Evolutionary conservation across 2,888 invertebrate genomes (phyloP).

Genomic region (Epinotia ramella): DNA sequence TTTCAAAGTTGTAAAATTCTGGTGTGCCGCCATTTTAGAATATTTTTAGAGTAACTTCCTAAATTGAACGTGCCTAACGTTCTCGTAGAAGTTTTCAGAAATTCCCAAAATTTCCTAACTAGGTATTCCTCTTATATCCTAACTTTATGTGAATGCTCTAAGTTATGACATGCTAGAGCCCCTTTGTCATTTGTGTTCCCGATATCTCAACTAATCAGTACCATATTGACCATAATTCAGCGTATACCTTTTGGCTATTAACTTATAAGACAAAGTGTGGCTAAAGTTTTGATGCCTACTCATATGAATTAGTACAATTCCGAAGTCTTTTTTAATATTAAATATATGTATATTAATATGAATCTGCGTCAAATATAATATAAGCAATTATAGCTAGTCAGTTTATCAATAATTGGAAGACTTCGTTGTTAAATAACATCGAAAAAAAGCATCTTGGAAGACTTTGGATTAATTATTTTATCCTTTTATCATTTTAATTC

Average conservation of each 20-base stretch:
- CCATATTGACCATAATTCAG: not conserved
- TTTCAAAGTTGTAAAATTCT: too few relatives aligned
- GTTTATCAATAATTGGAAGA: conserved; percentile 68
- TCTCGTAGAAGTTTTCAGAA: too few relatives aligned
- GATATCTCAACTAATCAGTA: conserved; percentile 3
- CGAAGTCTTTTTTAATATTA: conserved; percentile 12
- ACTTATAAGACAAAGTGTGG: not conserved
- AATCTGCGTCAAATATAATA: conserved; percentile 35
- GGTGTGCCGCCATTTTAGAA: too few relatives aligned
- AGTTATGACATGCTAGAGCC: too few relatives aligned
- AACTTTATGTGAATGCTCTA: too few relatives aligned
- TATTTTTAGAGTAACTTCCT: too few relatives aligned
- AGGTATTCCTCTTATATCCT: too few relatives aligned
- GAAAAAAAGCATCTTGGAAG: conserved; percentile 67
- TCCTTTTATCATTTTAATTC: conserved; percentile 45
- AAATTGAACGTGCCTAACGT: not conserved
- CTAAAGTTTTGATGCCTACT: not conserved
- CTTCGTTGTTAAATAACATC: conserved; percentile 76
- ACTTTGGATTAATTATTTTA: conserved; percentile 60
- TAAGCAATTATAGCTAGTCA: conserved; percentile 37
- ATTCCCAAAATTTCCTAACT: too few relatives aligned
- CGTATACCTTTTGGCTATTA: conserved; percentile 14
- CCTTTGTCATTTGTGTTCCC: not conserved
- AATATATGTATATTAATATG: conserved; percentile 21
- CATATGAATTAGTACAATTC: conserved; percentile 22